Percentiles rank a stretch among this genome's conserved stretches.
phyloP scores from a whole-genome alignment of 2,113 vertebrate species.

The Miniopterus natalensis region DNA sequence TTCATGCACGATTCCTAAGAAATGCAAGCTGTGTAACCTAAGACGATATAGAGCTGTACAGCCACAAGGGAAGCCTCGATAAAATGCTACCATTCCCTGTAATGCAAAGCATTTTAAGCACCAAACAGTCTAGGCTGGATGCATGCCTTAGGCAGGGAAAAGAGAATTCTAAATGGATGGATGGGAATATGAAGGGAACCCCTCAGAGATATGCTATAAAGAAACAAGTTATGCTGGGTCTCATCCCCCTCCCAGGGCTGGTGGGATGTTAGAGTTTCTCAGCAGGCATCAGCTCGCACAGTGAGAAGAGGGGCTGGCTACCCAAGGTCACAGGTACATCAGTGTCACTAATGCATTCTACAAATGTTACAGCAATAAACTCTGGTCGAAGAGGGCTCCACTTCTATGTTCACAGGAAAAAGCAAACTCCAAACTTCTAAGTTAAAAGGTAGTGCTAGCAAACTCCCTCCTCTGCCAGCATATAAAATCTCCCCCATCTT shows the following conservation, averaged over 20 bases:
- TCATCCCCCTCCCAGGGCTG: background rate
- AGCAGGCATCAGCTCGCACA: background rate
- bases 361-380: conserved; percentile 62
- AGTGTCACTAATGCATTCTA: conserved; percentile 30
- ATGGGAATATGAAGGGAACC: background rate
- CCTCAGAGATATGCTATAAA: conserved; percentile 44
- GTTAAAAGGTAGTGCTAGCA: conserved; percentile 40
- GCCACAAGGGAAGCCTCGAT: conserved; percentile 25
- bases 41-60: background rate
- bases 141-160: background rate
- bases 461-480: conserved; percentile 4
- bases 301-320: background rate
- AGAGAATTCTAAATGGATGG: conserved; percentile 63
- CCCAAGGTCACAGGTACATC: conserved; percentile 60
- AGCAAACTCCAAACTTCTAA: conserved; percentile 59
- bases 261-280: background rate
- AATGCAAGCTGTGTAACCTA: conserved; percentile 2
- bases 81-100: background rate
- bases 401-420: conserved; percentile 59
- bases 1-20: background rate
- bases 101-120: conserved; percentile 53
- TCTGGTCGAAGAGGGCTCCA: background rate
- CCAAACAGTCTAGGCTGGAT: background rate
- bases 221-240: conserved; percentile 22
- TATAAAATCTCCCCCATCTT: background rate